phyloP scores from a whole-genome alignment of 1,140 invertebrate species.

The Caerostris extrusa region DNA sequence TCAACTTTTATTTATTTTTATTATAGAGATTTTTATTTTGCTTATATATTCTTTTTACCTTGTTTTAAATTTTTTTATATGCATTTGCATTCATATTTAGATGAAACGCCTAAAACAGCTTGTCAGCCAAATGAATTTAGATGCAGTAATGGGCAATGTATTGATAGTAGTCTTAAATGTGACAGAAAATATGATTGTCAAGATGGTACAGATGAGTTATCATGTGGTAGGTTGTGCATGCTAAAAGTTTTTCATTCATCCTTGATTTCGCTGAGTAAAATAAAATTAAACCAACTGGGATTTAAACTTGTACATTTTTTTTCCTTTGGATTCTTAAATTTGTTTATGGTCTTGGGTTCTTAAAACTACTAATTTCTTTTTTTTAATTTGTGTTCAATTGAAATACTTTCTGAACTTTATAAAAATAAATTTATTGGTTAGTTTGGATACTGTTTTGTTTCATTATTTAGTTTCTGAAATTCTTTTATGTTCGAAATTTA shows the following conservation, averaged over 20 bases:
- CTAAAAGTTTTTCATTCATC: background rate
- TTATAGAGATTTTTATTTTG: too few relatives aligned
- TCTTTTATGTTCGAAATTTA: background rate
- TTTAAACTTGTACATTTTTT: too few relatives aligned
- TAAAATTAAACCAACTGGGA: too few relatives aligned
- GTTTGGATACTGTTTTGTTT: too few relatives aligned
- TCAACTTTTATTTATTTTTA: too few relatives aligned
- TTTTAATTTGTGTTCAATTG: too few relatives aligned
- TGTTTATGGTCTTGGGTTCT: too few relatives aligned
- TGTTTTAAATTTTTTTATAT: background rate
- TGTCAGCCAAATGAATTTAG: slow-evolving; percentile 80
- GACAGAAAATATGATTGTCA: slow-evolving; percentile 84
- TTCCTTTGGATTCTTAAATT: too few relatives aligned
- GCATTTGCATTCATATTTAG: background rate
- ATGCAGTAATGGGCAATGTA: slow-evolving; percentile 82
- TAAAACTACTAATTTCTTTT: too few relatives aligned
- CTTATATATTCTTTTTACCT: background rate
- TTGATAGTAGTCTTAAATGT: slow-evolving; percentile 79
- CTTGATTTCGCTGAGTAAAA: background rate
- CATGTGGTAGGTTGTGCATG: slow-evolving; percentile 78
- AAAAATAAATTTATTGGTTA: too few relatives aligned
- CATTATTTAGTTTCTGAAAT: too few relatives aligned
- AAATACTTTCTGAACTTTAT: too few relatives aligned
- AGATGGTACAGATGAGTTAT: slow-evolving; percentile 53
- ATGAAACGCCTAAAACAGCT: slow-evolving; percentile 31